Conservation (phyloP, 2,888 invertebrate genomes). For the Minunthozetes semirufus region DNA sequence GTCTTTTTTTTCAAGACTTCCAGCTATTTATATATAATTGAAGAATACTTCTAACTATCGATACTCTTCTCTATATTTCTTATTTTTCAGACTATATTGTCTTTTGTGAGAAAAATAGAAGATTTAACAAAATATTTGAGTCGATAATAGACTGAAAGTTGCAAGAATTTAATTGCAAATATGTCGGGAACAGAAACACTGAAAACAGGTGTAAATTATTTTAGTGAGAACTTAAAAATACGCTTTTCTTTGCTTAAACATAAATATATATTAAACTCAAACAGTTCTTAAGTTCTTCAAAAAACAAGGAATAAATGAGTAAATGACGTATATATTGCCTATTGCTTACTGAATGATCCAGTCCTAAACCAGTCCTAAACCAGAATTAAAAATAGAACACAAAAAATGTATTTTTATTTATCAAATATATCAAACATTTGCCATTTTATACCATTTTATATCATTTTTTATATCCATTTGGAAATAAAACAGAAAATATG, state of each 20-base stretch:
- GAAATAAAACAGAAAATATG: neutral
- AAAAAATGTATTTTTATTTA: neutral
- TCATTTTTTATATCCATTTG: neutral
- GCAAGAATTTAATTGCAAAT: conserved; percentile 26
- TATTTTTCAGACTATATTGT: neutral
- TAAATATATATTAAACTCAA: neutral
- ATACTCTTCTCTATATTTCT: neutral
- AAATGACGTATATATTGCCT: neutral
- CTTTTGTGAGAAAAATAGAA: no score
- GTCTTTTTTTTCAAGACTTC: conserved; percentile 6
- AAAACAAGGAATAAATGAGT: neutral
- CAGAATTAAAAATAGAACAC: neutral
- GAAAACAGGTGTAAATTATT: conserved; percentile 29
- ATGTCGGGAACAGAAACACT: conserved; percentile 24
- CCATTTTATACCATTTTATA: neutral
- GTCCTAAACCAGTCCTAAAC: neutral
- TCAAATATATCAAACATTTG: neutral
- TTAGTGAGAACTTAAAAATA: conserved; percentile 18
- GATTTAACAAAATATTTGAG: neutral
- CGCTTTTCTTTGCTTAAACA: neutral
- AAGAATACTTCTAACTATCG: neutral
- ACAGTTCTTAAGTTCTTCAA: neutral
- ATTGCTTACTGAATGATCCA: neutral
- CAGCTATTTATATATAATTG: conserved; percentile 4
- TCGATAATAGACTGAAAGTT: neutral